Conservation (phyloP, 2,113 vertebrate genomes). For the Eudyptes chrysolophus region DNA sequence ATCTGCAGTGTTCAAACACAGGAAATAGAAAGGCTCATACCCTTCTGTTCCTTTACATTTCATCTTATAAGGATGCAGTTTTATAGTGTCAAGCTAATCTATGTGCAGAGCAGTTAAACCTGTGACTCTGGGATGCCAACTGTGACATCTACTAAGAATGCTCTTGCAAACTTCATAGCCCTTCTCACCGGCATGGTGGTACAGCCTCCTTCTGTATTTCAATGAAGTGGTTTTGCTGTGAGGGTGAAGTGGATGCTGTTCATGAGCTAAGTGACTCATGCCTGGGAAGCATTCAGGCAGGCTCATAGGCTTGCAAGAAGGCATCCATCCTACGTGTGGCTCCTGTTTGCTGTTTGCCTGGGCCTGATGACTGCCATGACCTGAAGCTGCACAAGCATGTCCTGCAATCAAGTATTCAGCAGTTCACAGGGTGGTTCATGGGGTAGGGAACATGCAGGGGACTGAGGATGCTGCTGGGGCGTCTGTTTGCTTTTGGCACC, state of each 20-base stretch:
- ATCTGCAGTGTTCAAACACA: neutral
- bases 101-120: neutral
- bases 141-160: neutral
- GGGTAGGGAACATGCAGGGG: neutral
- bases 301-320: neutral
- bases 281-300: neutral
- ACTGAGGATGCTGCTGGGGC: neutral
- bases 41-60: neutral
- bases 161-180: neutral
- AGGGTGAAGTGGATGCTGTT: neutral
- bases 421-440: neutral
- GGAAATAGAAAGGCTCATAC: neutral
- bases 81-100: neutral
- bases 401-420: neutral
- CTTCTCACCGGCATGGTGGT: neutral
- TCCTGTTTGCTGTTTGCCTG: neutral
- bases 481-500: neutral
- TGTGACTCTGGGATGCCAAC: neutral
- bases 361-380: neutral
- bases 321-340: accelerated
- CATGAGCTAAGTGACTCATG: neutral
- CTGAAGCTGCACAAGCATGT: neutral
- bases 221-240: neutral
- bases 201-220: neutral
- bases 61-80: neutral